A percentile compares a stretch with the other conserved stretches of the same genome.
phyloP scores from a whole-genome alignment of 2,113 vertebrate genomes.

The Poeciliopsis occidentalis region DNA sequence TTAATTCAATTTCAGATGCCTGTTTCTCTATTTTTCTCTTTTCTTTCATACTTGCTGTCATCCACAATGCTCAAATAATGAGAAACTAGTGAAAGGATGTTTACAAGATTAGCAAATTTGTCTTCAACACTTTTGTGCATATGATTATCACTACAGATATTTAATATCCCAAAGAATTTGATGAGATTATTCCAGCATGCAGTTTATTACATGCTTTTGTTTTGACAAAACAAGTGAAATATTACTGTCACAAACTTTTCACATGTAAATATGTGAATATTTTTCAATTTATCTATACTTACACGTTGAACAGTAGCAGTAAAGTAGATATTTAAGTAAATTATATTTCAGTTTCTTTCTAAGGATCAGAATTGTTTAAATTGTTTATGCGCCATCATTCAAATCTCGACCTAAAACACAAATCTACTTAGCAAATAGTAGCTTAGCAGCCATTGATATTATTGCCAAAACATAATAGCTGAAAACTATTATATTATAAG shows the following conservation, averaged over 20 bases:
- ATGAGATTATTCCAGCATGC: slow-evolving; percentile 39
- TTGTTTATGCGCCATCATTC: too few relatives aligned
- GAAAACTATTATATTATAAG: too few relatives aligned
- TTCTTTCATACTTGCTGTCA: slow-evolving; percentile 29
- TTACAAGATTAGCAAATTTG: slow-evolving; percentile 70
- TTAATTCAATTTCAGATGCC: slow-evolving; percentile 6
- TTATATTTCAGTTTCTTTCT: too few relatives aligned
- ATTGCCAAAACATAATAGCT: too few relatives aligned
- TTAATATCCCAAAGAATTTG: slow-evolving; percentile 40
- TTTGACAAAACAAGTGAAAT: slow-evolving; percentile 6
- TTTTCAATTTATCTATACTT: background rate
- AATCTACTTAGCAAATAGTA: too few relatives aligned
- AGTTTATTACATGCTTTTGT: slow-evolving; percentile 3
- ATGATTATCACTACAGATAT: slow-evolving; percentile 37
- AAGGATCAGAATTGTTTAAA: too few relatives aligned
- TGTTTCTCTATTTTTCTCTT: background rate
- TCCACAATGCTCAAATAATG: slow-evolving; percentile 69
- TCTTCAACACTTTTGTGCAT: slow-evolving; percentile 53
- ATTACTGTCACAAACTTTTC: background rate
- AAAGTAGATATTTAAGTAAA: too few relatives aligned
- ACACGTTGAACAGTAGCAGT: too few relatives aligned
- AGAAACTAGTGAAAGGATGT: slow-evolving; percentile 65
- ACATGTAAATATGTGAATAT: background rate
- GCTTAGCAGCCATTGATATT: too few relatives aligned
- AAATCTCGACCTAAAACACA: too few relatives aligned